Percentiles rank a stretch among this genome's conserved stretches.
These are phyloP conservation scores for Rhadina sibilatrix DNA, from an alignment of 2,113 vertebrate species.

Conservation along the genomic window DNA sequence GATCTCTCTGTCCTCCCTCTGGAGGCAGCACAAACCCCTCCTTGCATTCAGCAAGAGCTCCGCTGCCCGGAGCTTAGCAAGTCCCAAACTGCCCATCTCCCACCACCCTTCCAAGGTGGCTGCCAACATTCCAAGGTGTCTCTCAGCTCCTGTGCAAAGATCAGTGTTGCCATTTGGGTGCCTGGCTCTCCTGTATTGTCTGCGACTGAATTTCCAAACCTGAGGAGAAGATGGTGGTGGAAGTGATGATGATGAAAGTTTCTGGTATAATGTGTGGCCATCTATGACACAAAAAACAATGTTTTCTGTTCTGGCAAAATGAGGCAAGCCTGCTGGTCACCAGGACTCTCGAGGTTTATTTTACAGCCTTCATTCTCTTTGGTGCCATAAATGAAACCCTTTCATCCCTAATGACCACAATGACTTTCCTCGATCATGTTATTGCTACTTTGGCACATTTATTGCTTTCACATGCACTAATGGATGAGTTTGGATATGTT, in stretches of 20 bases:
- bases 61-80: background rate
- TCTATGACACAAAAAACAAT: background rate
- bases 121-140: background rate
- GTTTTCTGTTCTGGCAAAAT: conserved; percentile 40
- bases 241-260: background rate
- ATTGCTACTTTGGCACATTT: conserved; percentile 89
- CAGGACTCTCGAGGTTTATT: conserved; percentile 51
- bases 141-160: background rate
- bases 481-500: conserved; percentile 99
- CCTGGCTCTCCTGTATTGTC: rapidly evolving
- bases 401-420: conserved; percentile 83
- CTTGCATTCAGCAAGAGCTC: background rate
- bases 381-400: conserved; percentile 80
- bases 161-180: rapidly evolving
- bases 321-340: conserved; percentile 14
- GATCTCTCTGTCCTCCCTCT: background rate
- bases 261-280: background rate
- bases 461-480: conserved; percentile 92
- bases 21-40: background rate
- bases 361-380: conserved; percentile 73
- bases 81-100: background rate
- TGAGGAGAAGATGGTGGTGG: background rate
- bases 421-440: conserved; percentile 82
- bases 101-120: background rate
- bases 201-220: background rate